These are phyloP conservation scores for Aptenodytes patagonicus DNA, from an alignment of 2,113 vertebrate genomes.

Conservation along the genomic window DNA sequence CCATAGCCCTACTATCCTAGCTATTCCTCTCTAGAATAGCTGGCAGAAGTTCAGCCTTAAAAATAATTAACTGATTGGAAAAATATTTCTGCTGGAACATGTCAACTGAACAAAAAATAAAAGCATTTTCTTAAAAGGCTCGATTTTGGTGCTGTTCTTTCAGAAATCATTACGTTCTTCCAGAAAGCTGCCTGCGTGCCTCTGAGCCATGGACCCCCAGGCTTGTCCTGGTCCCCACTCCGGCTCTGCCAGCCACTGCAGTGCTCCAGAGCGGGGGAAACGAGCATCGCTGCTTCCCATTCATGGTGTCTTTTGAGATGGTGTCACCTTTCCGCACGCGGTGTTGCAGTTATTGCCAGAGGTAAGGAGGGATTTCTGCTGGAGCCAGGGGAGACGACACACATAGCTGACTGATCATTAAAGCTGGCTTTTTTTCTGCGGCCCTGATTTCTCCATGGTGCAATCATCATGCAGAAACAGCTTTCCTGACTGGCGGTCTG, in stretches of 20 bases:
- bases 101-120: background rate
- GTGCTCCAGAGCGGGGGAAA: background rate
- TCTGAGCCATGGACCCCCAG: background rate
- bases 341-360: background rate
- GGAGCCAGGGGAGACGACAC: background rate
- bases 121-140: background rate
- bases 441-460: background rate
- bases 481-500: background rate
- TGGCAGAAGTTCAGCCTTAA: background rate
- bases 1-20: background rate
- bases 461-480: background rate
- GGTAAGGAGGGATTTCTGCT: background rate
- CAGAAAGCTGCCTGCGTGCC: background rate
- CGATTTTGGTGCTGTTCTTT: background rate
- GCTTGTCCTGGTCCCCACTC: background rate
- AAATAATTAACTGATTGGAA: background rate
- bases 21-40: background rate
- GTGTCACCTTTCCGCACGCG: accelerated
- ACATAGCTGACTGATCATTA: background rate
- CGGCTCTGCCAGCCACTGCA: background rate
- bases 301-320: background rate
- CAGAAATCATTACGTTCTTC: background rate
- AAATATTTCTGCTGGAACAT: background rate
- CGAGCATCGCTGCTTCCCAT: background rate
- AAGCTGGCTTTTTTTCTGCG: background rate